Conservation (phyloP, 2,888 invertebrate species). For the Tiphia femorata region DNA sequence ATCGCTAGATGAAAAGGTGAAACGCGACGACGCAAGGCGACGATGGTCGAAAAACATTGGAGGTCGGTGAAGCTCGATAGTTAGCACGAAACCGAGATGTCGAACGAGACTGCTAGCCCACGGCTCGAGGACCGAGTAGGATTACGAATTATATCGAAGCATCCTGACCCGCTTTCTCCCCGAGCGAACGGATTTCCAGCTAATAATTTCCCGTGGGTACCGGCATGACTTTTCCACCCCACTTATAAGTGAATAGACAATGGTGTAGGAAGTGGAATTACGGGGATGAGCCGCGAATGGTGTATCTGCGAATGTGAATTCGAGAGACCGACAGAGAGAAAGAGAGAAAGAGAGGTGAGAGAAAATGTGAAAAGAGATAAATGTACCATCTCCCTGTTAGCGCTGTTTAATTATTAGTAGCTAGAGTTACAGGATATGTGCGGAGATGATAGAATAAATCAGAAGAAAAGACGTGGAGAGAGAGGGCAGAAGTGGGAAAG, state of each 20-base stretch:
- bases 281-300: constrained; percentile 12
- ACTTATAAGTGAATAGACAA: constrained; percentile 23
- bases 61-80: not conserved
- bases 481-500: constrained; percentile 2
- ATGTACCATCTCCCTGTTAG: constrained; percentile 20
- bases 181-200: constrained; percentile 22
- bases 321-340: constrained; percentile 1
- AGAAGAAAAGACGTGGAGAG: constrained; percentile 18
- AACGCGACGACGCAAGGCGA: too few relatives aligned
- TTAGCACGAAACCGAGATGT: not conserved
- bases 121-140: constrained; percentile 2
- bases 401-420: constrained; percentile 38
- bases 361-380: constrained; percentile 17
- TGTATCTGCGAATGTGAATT: constrained; percentile 8
- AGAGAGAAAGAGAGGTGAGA: constrained; percentile 3
- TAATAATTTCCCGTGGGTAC: constrained; percentile 48
- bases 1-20: too few relatives aligned
- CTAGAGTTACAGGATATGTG: constrained; percentile 13
- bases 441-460: constrained; percentile 13
- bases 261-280: constrained; percentile 27
- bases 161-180: constrained; percentile 12
- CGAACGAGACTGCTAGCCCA: not conserved
- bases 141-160: constrained; percentile 25
- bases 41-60: too few relatives aligned
- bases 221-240: constrained; percentile 3